These are phyloP conservation scores for Babyrousa celebensis DNA, from an alignment of 2,797 vertebrate genomes.

Conservation along the genomic window DNA sequence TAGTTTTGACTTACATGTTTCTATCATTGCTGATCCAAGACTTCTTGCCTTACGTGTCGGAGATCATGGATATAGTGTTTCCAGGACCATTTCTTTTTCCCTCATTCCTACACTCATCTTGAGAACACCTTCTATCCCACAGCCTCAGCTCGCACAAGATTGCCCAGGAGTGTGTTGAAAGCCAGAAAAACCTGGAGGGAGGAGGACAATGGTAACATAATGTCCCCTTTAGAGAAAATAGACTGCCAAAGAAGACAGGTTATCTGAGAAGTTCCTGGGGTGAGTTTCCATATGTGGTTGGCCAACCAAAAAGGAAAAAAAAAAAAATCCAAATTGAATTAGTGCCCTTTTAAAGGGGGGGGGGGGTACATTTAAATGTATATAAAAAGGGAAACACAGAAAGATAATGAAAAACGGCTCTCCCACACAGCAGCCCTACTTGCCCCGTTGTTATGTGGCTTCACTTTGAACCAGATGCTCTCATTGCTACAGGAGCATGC, in stretches of 20 bases:
- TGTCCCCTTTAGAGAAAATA: slow-evolving; percentile 14
- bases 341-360: slow-evolving; percentile 69
- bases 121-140: neutral
- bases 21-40: neutral
- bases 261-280: slow-evolving; percentile 64
- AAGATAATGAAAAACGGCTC: slow-evolving; percentile 83
- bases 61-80: neutral
- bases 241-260: neutral
- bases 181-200: neutral
- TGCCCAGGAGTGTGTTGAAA: neutral
- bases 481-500: slow-evolving; percentile 85
- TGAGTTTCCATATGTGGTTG: neutral
- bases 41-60: neutral
- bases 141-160: neutral
- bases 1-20: neutral
- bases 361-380: slow-evolving; percentile 60
- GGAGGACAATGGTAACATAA: neutral
- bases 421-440: slow-evolving; percentile 77
- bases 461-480: slow-evolving; percentile 88
- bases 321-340: slow-evolving; percentile 71
- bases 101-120: neutral
- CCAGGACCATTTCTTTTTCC: neutral
- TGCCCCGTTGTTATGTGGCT: slow-evolving; percentile 84
- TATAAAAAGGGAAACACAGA: slow-evolving; percentile 68
- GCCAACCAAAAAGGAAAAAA: neutral